phyloP scores from a whole-genome alignment of 2,113 vertebrate species.

The Lycaon pictus region DNA sequence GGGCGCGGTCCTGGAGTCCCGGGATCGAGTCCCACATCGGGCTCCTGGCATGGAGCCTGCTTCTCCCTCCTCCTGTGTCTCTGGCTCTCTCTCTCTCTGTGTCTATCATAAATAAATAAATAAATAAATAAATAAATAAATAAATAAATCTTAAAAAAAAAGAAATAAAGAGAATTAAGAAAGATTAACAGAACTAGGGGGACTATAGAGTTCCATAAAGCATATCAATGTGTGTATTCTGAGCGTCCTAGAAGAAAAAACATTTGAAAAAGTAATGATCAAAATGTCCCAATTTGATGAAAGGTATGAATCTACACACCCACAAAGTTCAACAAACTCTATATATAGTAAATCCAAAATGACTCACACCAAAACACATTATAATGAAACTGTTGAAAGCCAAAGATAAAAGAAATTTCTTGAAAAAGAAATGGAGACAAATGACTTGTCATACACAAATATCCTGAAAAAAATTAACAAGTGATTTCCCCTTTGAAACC shows the following conservation, averaged over 20 bases:
- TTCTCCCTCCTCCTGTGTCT: too few relatives aligned
- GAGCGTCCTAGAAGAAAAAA: neutral
- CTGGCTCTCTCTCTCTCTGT: too few relatives aligned
- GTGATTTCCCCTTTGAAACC: neutral
- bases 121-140: too few relatives aligned
- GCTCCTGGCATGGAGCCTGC: too few relatives aligned
- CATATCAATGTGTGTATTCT: neutral
- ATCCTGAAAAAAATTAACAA: neutral
- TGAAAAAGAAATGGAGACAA: neutral
- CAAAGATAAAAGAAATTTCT: neutral
- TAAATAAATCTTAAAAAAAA: neutral
- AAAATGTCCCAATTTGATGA: neutral
- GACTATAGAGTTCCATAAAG: neutral
- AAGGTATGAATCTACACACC: neutral
- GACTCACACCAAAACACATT: neutral
- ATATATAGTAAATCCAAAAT: neutral
- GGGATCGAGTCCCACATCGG: too few relatives aligned
- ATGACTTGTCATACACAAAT: neutral
- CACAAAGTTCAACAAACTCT: neutral
- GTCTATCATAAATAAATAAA: too few relatives aligned
- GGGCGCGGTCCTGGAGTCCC: too few relatives aligned
- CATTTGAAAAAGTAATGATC: neutral
- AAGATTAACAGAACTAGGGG: neutral
- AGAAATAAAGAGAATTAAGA: neutral
- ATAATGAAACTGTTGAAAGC: neutral